Base-by-base conservation (phyloP, 2,797 vertebrate species). In the Margarornis squamiger region DNA sequence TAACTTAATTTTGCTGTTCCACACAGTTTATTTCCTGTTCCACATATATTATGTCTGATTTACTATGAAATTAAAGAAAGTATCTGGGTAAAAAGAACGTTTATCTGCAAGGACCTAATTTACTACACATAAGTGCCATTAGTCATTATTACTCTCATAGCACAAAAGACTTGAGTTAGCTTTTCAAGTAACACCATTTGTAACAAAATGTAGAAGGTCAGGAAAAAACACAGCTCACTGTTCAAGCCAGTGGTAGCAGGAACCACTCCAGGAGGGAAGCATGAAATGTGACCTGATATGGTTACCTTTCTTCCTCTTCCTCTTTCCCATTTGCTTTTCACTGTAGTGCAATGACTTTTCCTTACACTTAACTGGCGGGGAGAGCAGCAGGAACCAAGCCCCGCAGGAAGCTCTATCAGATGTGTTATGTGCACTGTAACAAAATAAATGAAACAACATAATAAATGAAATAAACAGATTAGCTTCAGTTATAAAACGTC, bases 181-280 rank as follows among this genome's bases (percentile, higher is more conserved):
- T 97, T 98, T 98, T 97, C 96, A 97, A 96, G 95, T 95, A 97
- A 97, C 92, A 95, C 83, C 95, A 88, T 98, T 97, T 97, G 54
- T 95, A 96, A 94, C 90, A 95, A 80, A 84, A 95, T 92, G 77
- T 78, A 92, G 92, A 95, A 93, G 80, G 75, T 96, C 97, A 96
- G 95, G 86, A 95, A 95, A 92, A 97, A 97, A 86, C 87, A 91
- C 68, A 96, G 93, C 61, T 93, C 45, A 89, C 88, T 97, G 92
- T 97, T 95, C 92, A 95, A 96, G 82, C 62, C 93, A 97, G 86
- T 73, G 73, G 90, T 78, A 95, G 61, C 84, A 92, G 85, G 90
- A 97, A 48, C 52, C 68, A 39, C 94, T 96, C 63, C 86, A 94
- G 73, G 81, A 95, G 21, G 29, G 32, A 92, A 81, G 61, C 30